Percentiles rank a stretch among this genome's conserved stretches.
phyloP scores from a whole-genome alignment of 2,113 vertebrate genomes.

The Oriolus oriolus region DNA sequence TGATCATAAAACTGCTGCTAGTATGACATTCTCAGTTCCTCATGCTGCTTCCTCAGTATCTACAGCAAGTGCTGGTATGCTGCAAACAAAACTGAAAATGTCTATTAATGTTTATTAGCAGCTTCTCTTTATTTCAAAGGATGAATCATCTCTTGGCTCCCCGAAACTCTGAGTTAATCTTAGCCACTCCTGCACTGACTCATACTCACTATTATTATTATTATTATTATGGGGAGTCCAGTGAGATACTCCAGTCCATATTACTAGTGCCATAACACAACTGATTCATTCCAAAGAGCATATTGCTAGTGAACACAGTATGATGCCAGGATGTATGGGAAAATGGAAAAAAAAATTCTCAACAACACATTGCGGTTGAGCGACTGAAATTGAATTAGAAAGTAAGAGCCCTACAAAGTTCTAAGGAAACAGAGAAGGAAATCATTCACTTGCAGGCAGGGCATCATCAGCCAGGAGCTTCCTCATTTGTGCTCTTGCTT shows the following conservation, averaged over 20 bases:
- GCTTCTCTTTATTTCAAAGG: slow-evolving; percentile 14
- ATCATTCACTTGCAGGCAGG: background rate
- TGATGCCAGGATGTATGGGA: background rate
- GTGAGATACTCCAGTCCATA: background rate
- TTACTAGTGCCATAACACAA: background rate
- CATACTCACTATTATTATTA: background rate
- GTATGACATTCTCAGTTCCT: background rate
- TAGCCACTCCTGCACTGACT: slow-evolving; percentile 52
- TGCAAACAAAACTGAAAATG: slow-evolving; percentile 12
- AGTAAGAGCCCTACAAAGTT: background rate
- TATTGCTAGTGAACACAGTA: background rate
- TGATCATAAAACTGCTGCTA: background rate
- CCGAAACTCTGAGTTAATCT: slow-evolving; percentile 44
- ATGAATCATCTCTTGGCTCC: slow-evolving; percentile 57
- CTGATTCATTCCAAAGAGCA: background rate
- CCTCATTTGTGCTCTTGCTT: background rate
- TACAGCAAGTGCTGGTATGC: background rate
- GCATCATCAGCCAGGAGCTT: background rate
- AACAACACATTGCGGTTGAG: background rate
- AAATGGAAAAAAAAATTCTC: background rate
- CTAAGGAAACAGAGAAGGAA: background rate
- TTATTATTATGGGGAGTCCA: background rate
- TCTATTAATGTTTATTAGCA: slow-evolving; percentile 24
- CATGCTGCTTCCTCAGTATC: background rate
- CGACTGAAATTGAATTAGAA: background rate